Base-by-base conservation (phyloP, 2,797 vertebrate genomes). In the Microcaecilia unicolor region DNA sequence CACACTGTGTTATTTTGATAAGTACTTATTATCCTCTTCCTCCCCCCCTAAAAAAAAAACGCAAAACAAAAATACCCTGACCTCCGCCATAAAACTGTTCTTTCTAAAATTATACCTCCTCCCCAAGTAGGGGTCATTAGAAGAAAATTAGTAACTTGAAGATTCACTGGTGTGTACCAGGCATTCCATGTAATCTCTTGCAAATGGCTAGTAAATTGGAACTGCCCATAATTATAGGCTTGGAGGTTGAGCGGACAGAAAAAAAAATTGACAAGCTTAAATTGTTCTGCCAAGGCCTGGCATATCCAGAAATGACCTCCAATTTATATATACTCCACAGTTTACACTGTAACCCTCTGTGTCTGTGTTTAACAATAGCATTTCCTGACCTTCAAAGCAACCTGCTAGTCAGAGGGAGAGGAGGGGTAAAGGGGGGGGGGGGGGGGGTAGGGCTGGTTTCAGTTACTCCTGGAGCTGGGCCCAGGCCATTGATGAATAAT, bases 61-160 rank as follows among this genome's bases (percentile, higher is more conserved):
- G n/a, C n/a, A n/a, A n/a, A n/a, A n/a, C n/a, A n/a, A n/a, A n/a
- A n/a, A n/a, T n/a, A n/a, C n/a, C n/a, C n/a, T n/a, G n/a, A n/a
- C n/a, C n/a, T n/a, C n/a, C n/a, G n/a, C n/a, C n/a, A n/a, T n/a
- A n/a, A n/a, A n/a, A n/a, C 29, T 18, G 1, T 34, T 41, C 10
- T 8, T 15, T 6, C 51, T 31, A 42, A 41, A 55, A 59, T 44
- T 15, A 31, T 18, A 41, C 22, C 27, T n/a, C 34, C 48, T 48
- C 51, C 25, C 30, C 48, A 42, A 43, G 41, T 18, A 28, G 44
- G 32, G 25, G 50, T 44, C 44, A 35, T 51, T 64, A 51, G 44
- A 58, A 58, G 54, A 43, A 63, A 47, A 69, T 58, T 53, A 28
- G 58, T n/a, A n/a, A n/a, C n/a, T n/a, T n/a, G n/a, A n/a, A n/a